Base-by-base conservation (phyloP, 2,888 invertebrate genomes). In the Venusia cambrica region DNA sequence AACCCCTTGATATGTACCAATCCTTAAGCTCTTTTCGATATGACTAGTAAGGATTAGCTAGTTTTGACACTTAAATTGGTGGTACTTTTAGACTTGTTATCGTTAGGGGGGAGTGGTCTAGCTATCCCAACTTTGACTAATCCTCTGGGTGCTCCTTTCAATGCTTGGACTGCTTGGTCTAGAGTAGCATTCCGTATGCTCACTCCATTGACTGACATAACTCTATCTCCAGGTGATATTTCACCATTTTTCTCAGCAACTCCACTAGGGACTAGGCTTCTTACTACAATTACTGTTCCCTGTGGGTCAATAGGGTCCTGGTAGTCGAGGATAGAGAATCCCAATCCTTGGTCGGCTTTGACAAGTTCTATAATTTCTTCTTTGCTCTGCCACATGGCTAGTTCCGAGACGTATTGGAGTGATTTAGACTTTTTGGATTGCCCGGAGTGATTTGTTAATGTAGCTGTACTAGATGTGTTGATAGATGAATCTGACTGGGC, bases 241-340 rank as follows among this genome's bases (percentile, higher is more conserved):
- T 96, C 92, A 18, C 98, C 98, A 69, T 97, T 97, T 51, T 93
- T 91, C 81, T 98, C 97, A 6, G 99, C 99, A n/a, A 97, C 95
- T 15, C 99, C 99, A 37, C 98, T 97, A 14, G 99, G 98, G 34
- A 99, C 99, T 51, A 99, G 90, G 69, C 98, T 98, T 59, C 98
- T 91, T 57, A 99, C 97, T 47, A 99, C 98, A 78, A 99, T 98
- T 54, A 98, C 97, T 52, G 97, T 97, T 62, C 97, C 96, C 62
- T 93, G 93, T 35, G 97, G 92, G 87, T 99, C 98, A 66, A 97
- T 89, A 18, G 99, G 99, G 87, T 99, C 99, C 91, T 97, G 97
- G 83, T 97, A 97, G 84, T 97, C 99, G 48, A 99, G 90, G 65
- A 99, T 97, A 54, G 98, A 98, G 89, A 99, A 99, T 45, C 99